phyloP scores from a whole-genome alignment of 2,888 invertebrate species.

The Noctua fimbriata region DNA sequence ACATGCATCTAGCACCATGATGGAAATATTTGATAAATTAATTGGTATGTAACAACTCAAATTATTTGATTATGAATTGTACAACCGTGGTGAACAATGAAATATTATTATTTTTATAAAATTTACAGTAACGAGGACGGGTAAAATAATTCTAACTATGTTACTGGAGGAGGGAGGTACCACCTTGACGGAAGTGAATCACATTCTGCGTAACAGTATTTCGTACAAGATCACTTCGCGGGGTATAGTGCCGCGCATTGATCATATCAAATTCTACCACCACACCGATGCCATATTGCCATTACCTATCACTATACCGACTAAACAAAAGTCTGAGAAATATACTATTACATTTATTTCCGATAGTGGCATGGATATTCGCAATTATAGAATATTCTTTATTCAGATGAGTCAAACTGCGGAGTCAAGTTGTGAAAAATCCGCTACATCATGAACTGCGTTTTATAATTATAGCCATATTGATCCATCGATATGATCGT shows the following conservation, averaged over 20 bases:
- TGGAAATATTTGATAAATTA: constrained; percentile 81
- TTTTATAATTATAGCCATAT: background rate
- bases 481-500: background rate
- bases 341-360: constrained; percentile 84
- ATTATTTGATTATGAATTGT: background rate
- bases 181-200: constrained; percentile 80
- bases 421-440: constrained; percentile 22
- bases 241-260: constrained; percentile 75
- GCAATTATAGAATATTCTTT: constrained; percentile 83
- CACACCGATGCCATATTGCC: constrained; percentile 77
- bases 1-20: constrained; percentile 82
- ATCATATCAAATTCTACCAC: constrained; percentile 76
- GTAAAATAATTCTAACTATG: constrained; percentile 82
- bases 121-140: constrained; percentile 81
- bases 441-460: background rate
- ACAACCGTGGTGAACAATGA: background rate
- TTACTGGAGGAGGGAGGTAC: constrained; percentile 83
- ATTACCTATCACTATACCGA: constrained; percentile 79
- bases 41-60: constrained; percentile 75
- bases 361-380: constrained; percentile 86
- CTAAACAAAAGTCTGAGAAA: constrained; percentile 78
- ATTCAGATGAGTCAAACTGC: constrained; percentile 61
- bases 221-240: constrained; percentile 79
- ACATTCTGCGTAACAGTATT: constrained; percentile 79
- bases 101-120: background rate